These are phyloP conservation scores for Enteromius argenteus DNA, from an alignment of 2,797 vertebrate species.

Conservation along the genomic window DNA sequence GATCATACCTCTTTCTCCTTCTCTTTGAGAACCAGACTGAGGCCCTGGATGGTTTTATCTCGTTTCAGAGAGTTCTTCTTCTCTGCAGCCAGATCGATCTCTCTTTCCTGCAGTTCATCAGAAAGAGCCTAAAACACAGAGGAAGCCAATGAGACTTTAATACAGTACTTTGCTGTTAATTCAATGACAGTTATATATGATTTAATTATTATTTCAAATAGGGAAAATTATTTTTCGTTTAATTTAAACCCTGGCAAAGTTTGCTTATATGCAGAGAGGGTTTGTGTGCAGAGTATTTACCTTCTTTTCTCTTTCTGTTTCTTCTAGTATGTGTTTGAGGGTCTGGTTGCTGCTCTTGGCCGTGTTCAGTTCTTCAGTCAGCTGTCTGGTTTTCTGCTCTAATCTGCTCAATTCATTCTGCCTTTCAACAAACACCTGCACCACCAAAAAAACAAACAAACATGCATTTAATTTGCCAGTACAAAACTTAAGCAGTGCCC, in stretches of 20 bases:
- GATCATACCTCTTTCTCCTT: slow-evolving; percentile 91
- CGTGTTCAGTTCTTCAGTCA: slow-evolving; percentile 75
- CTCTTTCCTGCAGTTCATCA: slow-evolving; percentile 84
- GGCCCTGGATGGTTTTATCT: slow-evolving; percentile 97
- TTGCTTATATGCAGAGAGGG: background rate
- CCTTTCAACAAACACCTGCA: slow-evolving; percentile 63
- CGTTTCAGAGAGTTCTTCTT: slow-evolving; percentile 94
- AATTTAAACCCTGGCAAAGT: background rate
- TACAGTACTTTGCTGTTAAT: background rate
- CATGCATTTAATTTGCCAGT: background rate
- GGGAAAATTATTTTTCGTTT: background rate
- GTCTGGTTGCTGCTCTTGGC: slow-evolving; percentile 69
- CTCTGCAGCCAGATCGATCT: slow-evolving; percentile 85
- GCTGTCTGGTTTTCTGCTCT: slow-evolving; percentile 71
- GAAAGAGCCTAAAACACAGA: slow-evolving; percentile 78
- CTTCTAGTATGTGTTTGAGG: slow-evolving; percentile 74
- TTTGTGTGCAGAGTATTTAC: slow-evolving; percentile 61
- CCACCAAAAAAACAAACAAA: slow-evolving; percentile 30
- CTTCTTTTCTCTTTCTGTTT: slow-evolving; percentile 75
- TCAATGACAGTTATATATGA: background rate
- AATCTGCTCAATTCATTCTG: slow-evolving; percentile 71
- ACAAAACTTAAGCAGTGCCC: background rate
- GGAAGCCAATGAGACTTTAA: background rate
- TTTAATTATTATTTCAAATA: background rate
- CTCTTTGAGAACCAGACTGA: slow-evolving; percentile 87